Percentiles rank a stretch among this genome's conserved stretches.
These are phyloP conservation scores for Acheta domesticus DNA, from an alignment of 2,888 invertebrate genomes.

Conservation along the genomic window DNA sequence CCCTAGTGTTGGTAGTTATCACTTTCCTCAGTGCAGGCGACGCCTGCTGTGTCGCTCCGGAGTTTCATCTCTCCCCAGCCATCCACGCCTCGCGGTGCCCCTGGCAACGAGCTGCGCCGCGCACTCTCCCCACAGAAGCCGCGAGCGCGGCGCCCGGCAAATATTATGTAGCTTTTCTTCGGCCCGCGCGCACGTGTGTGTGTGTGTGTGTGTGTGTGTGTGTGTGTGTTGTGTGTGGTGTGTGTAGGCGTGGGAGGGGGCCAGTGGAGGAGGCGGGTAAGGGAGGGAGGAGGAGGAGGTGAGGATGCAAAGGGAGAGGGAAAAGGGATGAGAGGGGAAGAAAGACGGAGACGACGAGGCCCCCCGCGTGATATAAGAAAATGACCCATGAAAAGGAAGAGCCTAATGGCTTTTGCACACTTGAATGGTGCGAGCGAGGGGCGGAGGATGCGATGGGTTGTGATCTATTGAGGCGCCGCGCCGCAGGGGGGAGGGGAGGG, in stretches of 20 bases:
- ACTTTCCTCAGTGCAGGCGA: no score
- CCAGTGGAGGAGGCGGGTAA: neutral
- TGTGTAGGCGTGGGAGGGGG: no score
- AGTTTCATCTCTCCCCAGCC: no score
- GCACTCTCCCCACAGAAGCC: neutral
- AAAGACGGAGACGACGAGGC: neutral
- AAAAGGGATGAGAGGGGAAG: neutral
- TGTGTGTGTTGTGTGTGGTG: no score
- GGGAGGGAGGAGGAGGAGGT: neutral
- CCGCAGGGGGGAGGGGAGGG: neutral
- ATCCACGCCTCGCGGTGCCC: no score
- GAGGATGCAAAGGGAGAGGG: neutral
- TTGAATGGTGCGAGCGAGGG: constrained; percentile 2
- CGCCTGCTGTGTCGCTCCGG: no score
- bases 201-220: neutral
- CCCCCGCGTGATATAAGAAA: constrained; percentile 26
- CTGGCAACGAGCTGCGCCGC: neutral
- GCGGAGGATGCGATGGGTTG: constrained; percentile 5
- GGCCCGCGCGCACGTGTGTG: neutral
- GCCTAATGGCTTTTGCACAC: constrained; percentile 18
- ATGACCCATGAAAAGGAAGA: constrained; percentile 31
- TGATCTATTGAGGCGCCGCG: neutral
- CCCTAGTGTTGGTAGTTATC: no score
- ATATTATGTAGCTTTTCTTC: constrained; percentile 6
- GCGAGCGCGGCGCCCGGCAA: neutral